phyloP scores from a whole-genome alignment of 2,888 invertebrate genomes.

The Pardosa pseudoannulata region DNA sequence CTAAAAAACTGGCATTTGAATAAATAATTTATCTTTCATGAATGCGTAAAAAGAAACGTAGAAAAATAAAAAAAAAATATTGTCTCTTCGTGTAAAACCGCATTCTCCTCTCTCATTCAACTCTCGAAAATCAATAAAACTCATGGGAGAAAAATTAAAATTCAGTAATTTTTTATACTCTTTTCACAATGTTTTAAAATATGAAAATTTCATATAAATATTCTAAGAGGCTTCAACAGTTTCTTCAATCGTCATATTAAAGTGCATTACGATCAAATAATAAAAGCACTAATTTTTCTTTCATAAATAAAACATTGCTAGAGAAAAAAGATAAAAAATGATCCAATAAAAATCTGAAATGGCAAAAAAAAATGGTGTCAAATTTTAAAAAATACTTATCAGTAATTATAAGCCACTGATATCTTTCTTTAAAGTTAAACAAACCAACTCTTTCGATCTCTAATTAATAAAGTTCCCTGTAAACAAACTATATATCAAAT shows the following conservation, averaged over 20 bases:
- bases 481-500: constrained; percentile 5
- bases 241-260: too few relatives aligned
- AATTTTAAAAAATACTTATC: background rate
- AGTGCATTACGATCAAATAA: too few relatives aligned
- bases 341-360: too few relatives aligned
- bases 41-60: background rate
- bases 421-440: background rate
- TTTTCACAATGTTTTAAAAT: background rate
- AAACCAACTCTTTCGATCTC: background rate
- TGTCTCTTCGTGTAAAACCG: background rate
- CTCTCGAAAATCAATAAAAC: constrained; percentile 1
- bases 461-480: background rate
- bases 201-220: too few relatives aligned
- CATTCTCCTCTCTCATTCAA: background rate
- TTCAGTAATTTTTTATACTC: background rate
- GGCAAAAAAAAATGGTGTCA: background rate
- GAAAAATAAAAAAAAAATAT: background rate
- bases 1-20: background rate
- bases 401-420: background rate
- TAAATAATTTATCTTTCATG: constrained; percentile 7
- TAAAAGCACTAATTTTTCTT: too few relatives aligned
- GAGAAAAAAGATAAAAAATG: too few relatives aligned
- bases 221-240: too few relatives aligned
- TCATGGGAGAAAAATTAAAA: background rate
- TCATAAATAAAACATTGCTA: too few relatives aligned